These are phyloP conservation scores for Cataglyphis livida DNA, from an alignment of 2,888 invertebrate genomes.

Conservation along the genomic window DNA sequence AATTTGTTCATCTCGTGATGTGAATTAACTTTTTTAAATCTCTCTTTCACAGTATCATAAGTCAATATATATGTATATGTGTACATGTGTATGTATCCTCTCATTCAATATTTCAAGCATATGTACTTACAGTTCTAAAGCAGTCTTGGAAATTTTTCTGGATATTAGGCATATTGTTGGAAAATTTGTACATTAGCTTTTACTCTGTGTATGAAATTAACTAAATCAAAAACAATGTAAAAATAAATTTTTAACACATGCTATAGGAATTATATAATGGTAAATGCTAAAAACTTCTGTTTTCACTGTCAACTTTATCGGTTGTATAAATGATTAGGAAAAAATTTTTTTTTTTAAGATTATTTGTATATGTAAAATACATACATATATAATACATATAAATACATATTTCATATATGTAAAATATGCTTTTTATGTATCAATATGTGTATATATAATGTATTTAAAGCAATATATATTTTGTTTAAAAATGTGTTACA, in stretches of 20 bases:
- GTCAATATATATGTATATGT: constrained; percentile 69
- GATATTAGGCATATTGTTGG: constrained; percentile 67
- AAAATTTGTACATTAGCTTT: constrained; percentile 79
- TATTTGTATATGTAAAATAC: constrained; percentile 24
- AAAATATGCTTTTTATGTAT: neutral
- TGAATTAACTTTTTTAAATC: constrained; percentile 58
- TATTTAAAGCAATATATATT: constrained; percentile 12
- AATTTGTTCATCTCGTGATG: constrained; percentile 57
- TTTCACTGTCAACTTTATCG: constrained; percentile 61
- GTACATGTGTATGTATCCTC: constrained; percentile 61
- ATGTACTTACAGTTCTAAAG: constrained; percentile 69
- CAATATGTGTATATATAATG: neutral
- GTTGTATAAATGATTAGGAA: constrained; percentile 57
- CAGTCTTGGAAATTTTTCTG: constrained; percentile 73
- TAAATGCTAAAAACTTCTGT: constrained; percentile 33
- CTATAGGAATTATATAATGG: constrained; percentile 18
- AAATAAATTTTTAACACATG: neutral
- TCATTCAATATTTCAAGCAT: constrained; percentile 64
- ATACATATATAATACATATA: neutral
- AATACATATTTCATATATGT: too few relatives aligned
- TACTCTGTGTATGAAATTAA: constrained; percentile 60
- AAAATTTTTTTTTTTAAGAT: constrained; percentile 66
- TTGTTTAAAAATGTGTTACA: constrained; percentile 3
- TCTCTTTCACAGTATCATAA: constrained; percentile 58
- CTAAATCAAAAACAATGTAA: constrained; percentile 29